Percentiles rank a stretch among this genome's conserved stretches.
Conservation (phyloP, 2,888 invertebrate species). For the Nomada fabriciana region DNA sequence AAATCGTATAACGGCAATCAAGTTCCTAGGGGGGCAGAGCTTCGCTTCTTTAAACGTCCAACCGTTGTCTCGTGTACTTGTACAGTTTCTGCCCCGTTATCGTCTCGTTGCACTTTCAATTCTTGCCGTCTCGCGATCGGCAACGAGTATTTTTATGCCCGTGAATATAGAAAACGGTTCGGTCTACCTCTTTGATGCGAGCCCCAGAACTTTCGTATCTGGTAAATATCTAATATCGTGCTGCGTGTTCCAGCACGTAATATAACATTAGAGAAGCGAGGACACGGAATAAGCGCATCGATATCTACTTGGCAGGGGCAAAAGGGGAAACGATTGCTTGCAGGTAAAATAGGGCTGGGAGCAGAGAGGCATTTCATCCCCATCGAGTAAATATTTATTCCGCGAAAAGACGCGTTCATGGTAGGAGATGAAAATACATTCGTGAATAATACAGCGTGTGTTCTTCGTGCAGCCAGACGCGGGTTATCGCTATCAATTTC, state of each 20-base stretch:
- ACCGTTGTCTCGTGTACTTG: neutral
- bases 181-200: neutral
- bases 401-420: conserved; percentile 27
- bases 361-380: conserved; percentile 33
- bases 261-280: conserved; percentile 34
- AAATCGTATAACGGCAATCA: no score
- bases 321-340: conserved; percentile 39
- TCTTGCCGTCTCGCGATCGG: neutral
- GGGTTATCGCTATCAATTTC: conserved; percentile 29
- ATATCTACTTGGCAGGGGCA: conserved; percentile 45
- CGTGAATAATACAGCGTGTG: conserved; percentile 29
- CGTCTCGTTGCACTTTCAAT: neutral
- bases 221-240: conserved; percentile 28
- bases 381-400: conserved; percentile 44
- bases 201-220: neutral
- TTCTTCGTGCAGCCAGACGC: conserved; percentile 12
- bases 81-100: neutral
- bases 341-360: conserved; percentile 10
- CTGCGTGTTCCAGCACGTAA: conserved; percentile 14
- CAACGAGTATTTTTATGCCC: conserved; percentile 6
- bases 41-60: neutral
- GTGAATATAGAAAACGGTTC: neutral
- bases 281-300: conserved; percentile 50
- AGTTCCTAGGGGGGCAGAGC: no score
- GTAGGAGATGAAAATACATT: conserved; percentile 32